Percentiles rank a stretch among this genome's conserved stretches.
Evolutionary conservation across 2,797 vertebrate species (phyloP).

Genomic region (Corythornis leucogaster): DNA sequence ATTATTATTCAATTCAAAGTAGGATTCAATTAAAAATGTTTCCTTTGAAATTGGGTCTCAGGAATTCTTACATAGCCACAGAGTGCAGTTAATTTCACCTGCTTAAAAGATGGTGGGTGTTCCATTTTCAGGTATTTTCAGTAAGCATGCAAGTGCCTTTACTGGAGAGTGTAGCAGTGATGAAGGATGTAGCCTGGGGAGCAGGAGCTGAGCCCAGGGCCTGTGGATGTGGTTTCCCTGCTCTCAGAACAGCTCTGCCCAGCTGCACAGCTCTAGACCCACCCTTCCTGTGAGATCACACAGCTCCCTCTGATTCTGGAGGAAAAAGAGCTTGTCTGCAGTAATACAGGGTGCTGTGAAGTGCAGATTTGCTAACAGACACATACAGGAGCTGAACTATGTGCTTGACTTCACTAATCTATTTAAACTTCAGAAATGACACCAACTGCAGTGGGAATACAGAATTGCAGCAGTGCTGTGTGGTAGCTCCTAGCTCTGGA

Average conservation of each 20-base stretch:
- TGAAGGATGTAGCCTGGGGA: constrained; percentile 37
- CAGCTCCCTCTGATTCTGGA: constrained; percentile 52
- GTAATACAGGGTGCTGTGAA: neutral
- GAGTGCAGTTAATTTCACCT: constrained; percentile 24
- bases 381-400: neutral
- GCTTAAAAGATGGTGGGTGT: constrained; percentile 37
- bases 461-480: neutral
- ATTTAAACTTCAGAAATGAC: neutral
- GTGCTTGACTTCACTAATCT: neutral
- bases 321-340: constrained; percentile 38
- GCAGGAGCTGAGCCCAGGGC: constrained; percentile 6
- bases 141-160: constrained; percentile 67
- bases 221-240: constrained; percentile 70
- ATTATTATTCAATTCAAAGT: no score
- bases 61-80: constrained; percentile 8
- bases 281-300: constrained; percentile 79
- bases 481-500: neutral
- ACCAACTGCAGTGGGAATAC: neutral
- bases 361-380: neutral
- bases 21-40: neutral
- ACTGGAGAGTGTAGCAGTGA: constrained; percentile 68
- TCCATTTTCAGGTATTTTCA: constrained; percentile 66
- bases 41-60: neutral
- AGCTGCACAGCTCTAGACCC: constrained; percentile 45
- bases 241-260: constrained; percentile 46